Conservation (phyloP, 2,113 vertebrate species). For the Aleadryas rufinucha region DNA sequence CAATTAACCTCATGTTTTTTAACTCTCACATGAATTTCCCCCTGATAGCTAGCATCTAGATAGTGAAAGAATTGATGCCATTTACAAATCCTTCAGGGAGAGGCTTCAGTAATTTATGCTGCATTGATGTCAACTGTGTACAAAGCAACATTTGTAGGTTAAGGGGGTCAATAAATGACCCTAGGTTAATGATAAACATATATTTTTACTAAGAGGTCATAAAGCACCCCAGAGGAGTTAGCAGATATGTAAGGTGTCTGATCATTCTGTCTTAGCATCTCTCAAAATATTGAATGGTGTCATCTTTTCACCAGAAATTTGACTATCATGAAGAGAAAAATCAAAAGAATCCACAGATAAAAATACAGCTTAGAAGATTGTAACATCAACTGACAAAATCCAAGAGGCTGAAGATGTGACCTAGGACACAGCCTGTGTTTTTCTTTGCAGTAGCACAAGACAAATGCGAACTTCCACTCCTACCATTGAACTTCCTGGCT, state of each 20-base stretch:
- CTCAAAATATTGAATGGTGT: background rate
- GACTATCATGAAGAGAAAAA: background rate
- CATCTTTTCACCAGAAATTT: background rate
- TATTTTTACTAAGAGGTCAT: background rate
- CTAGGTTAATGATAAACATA: background rate
- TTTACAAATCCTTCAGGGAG: background rate
- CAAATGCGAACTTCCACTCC: background rate
- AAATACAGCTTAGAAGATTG: background rate
- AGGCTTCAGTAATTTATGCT: background rate
- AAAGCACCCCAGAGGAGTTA: background rate
- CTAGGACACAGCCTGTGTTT: background rate
- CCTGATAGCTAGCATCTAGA: background rate
- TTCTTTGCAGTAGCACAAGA: background rate
- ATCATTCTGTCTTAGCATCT: background rate
- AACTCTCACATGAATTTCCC: background rate
- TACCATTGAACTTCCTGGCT: background rate
- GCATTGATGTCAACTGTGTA: background rate
- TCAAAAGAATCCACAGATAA: background rate
- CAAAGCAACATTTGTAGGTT: background rate
- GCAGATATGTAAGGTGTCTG: background rate
- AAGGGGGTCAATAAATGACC: background rate
- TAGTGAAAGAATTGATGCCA: background rate
- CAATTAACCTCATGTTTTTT: constrained; percentile 31
- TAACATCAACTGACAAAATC: background rate
- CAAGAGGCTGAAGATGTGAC: background rate